A percentile compares a stretch with the other conserved stretches of the same genome.
phyloP scores from a whole-genome alignment of 1,140 invertebrate species.

The Anoplophora glabripennis region DNA sequence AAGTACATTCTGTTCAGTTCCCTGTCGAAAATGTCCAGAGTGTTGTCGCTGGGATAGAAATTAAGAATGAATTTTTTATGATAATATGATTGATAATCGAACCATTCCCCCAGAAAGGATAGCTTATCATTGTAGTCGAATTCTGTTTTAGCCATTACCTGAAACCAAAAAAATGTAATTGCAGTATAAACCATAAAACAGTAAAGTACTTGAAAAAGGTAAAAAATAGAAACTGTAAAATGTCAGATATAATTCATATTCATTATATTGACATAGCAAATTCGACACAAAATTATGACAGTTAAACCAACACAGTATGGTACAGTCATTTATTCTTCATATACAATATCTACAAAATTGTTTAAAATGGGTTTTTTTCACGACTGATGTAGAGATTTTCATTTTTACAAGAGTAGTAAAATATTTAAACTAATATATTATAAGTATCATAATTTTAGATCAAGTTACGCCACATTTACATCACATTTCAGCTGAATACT shows the following conservation, averaged over 20 bases:
- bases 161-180: neutral
- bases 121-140: conserved; percentile 45
- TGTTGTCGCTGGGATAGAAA: conserved; percentile 64
- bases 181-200: neutral
- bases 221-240: neutral
- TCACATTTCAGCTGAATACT: too few species aligned
- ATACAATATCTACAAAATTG: too few species aligned
- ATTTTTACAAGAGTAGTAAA: too few species aligned
- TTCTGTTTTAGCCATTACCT: conserved; percentile 15
- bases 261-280: too few species aligned
- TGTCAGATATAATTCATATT: neutral
- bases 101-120: conserved; percentile 61
- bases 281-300: too few species aligned
- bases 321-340: too few species aligned
- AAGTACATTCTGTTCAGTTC: conserved; percentile 64
- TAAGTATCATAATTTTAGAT: too few species aligned
- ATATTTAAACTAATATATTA: too few species aligned
- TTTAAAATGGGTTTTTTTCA: too few species aligned
- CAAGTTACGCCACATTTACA: too few species aligned
- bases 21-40: conserved; percentile 69
- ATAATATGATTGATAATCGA: conserved; percentile 62
- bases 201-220: neutral
- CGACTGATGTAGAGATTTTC: too few species aligned
- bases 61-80: conserved; percentile 65
- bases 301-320: too few species aligned